Evolutionary conservation across 2,113 vertebrate species (phyloP).

Genomic region (Candoia aspera): DNA sequence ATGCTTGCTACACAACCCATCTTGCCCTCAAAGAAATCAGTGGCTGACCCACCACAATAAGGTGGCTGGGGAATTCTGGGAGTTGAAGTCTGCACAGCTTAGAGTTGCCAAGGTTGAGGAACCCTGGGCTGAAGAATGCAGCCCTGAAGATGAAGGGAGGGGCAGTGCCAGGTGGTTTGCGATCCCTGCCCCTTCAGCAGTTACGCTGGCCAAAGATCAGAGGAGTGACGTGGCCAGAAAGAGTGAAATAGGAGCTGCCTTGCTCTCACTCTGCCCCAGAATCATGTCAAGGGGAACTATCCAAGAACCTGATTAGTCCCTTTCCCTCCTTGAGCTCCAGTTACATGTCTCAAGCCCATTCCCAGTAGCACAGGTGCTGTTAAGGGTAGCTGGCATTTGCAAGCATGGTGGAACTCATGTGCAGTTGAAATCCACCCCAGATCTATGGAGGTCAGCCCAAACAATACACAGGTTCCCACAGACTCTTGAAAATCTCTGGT

Average conservation of each 20-base stretch:
- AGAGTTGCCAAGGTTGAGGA: too few species aligned
- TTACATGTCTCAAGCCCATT: rapidly evolving
- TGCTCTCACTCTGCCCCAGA: background rate
- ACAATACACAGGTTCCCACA: background rate
- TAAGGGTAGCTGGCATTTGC: slow-evolving; percentile 4
- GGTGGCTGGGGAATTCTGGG: background rate
- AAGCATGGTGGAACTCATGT: background rate
- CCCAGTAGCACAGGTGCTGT: background rate
- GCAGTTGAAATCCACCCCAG: background rate
- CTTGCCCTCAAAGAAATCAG: background rate
- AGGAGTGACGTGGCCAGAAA: background rate
- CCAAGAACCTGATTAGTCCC: background rate
- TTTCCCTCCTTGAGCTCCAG: background rate
- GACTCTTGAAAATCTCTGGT: background rate
- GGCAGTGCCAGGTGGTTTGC: background rate
- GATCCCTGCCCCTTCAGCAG: background rate
- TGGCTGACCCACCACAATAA: too few species aligned
- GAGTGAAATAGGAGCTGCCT: slow-evolving; percentile 15
- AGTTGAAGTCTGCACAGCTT: too few species aligned
- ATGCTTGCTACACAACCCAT: too few species aligned
- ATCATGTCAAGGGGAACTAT: background rate
- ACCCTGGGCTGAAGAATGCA: background rate
- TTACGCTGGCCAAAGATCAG: background rate
- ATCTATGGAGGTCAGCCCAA: background rate
- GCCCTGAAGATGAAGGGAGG: background rate